Evolutionary conservation across 2,888 invertebrate genomes (phyloP).

Genomic region (Luperina testacea): DNA sequence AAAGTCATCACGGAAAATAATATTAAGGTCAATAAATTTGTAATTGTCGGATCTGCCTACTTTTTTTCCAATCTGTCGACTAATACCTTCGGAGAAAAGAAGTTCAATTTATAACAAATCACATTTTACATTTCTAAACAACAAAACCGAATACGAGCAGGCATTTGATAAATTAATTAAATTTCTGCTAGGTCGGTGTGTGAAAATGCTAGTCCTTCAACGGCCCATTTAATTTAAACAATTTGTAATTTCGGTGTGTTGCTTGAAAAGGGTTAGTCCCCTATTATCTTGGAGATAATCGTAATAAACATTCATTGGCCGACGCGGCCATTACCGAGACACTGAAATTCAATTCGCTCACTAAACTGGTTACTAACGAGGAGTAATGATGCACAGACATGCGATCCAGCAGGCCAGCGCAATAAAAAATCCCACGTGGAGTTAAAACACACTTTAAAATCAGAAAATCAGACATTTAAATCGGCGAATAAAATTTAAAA

Average conservation of each 20-base stretch:
- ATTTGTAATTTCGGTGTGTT: conserved; percentile 71
- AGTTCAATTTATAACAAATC: conserved; percentile 19
- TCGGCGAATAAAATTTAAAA: conserved; percentile 22
- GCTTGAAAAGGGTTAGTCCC: conserved; percentile 70
- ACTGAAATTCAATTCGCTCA: conserved; percentile 81
- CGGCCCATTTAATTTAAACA: conserved; percentile 68
- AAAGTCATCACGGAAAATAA: conserved; percentile 28
- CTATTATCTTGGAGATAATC: conserved; percentile 73
- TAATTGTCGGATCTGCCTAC: conserved; percentile 33
- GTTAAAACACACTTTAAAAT: conserved; percentile 53
- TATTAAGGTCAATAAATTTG: conserved; percentile 29
- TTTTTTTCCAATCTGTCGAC: conserved; percentile 3
- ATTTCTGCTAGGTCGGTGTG: conserved; percentile 57
- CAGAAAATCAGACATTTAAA: conserved; percentile 31
- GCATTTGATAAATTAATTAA: conserved; percentile 63
- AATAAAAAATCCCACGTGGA: conserved; percentile 67
- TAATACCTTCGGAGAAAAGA: background rate
- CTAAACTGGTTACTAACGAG: conserved; percentile 77
- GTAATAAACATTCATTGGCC: conserved; percentile 73
- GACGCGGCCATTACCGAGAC: conserved; percentile 69
- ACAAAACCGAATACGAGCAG: conserved; percentile 20
- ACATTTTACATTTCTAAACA: conserved; percentile 29
- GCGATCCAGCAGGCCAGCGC: conserved; percentile 70
- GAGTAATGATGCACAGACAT: conserved; percentile 80
- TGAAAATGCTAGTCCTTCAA: conserved; percentile 62